Evolutionary conservation across 2,888 invertebrate genomes (phyloP).

Genomic region (Ochlodes sylvanus): DNA sequence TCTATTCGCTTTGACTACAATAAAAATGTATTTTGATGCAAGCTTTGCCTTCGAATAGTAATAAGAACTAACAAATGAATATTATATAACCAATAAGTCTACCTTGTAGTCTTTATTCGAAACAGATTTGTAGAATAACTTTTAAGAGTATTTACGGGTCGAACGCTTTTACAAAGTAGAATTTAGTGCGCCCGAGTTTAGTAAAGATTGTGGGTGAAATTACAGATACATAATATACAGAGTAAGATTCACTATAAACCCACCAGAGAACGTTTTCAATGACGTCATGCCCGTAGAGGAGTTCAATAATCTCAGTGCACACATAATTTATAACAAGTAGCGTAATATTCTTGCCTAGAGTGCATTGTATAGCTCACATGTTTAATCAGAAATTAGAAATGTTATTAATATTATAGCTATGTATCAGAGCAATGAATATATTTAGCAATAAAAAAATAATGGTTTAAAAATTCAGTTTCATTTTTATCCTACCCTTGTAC

Average conservation of each 20-base stretch:
- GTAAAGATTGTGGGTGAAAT: slow-evolving; percentile 5
- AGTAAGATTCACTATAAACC: not conserved
- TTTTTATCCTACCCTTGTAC: too few species aligned
- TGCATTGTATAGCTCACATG: slow-evolving; percentile 48
- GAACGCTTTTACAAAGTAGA: slow-evolving; percentile 19
- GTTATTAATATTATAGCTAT: slow-evolving; percentile 53
- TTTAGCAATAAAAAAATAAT: slow-evolving; percentile 66
- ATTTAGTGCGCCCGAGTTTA: slow-evolving; percentile 2
- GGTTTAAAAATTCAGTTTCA: slow-evolving; percentile 30
- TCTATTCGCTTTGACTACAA: not conserved
- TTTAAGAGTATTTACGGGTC: slow-evolving; percentile 9
- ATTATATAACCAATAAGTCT: slow-evolving; percentile 8
- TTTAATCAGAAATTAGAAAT: slow-evolving; percentile 49
- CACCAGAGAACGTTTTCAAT: not conserved
- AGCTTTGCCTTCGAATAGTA: not conserved
- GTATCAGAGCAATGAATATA: slow-evolving; percentile 71
- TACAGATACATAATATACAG: not conserved
- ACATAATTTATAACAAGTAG: slow-evolving; percentile 25
- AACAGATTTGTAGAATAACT: not conserved
- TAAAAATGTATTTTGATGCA: slow-evolving; percentile 31
- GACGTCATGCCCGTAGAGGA: not conserved
- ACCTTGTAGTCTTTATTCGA: not conserved
- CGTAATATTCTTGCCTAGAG: slow-evolving; percentile 45
- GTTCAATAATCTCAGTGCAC: slow-evolving; percentile 28
- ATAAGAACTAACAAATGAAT: slow-evolving; percentile 7